Conservation (phyloP, 2,797 vertebrate species). For the Catamblyrhynchus diadema region DNA sequence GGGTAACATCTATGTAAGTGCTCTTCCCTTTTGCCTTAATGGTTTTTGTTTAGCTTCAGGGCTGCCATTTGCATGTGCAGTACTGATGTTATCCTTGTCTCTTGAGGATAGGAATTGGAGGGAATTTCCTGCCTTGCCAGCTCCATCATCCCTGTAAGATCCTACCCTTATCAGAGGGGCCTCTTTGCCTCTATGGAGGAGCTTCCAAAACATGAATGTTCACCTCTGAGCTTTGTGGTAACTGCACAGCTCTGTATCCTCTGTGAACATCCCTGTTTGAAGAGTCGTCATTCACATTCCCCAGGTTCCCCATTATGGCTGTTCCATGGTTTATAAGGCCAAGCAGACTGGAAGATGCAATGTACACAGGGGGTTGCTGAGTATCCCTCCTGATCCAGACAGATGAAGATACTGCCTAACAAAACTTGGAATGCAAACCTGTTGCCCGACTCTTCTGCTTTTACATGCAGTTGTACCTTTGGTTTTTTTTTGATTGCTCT, state of each 20-base stretch:
- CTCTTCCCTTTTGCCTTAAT: background rate
- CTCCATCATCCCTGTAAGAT: background rate
- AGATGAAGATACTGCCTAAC: background rate
- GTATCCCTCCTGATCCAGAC: background rate
- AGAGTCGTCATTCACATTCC: background rate
- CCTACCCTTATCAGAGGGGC: background rate
- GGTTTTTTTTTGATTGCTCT: background rate
- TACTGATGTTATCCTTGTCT: background rate
- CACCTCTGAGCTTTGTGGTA: background rate
- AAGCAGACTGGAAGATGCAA: background rate
- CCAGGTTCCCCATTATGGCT: background rate
- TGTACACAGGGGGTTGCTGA: background rate
- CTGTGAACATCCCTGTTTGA: background rate
- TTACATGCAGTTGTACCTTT: background rate
- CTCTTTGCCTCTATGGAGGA: background rate
- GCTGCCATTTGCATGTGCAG: background rate
- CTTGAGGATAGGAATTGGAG: background rate
- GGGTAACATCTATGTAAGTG: slow-evolving; percentile 88
- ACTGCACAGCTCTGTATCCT: background rate
- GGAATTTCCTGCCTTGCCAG: background rate
- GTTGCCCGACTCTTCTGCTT: background rate
- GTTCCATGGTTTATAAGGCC: background rate
- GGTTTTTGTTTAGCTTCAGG: background rate
- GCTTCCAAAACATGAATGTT: background rate
- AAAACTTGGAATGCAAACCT: background rate